Evolutionary conservation across 2,797 vertebrate genomes (phyloP).

Genomic region (Australoheros facetus): DNA sequence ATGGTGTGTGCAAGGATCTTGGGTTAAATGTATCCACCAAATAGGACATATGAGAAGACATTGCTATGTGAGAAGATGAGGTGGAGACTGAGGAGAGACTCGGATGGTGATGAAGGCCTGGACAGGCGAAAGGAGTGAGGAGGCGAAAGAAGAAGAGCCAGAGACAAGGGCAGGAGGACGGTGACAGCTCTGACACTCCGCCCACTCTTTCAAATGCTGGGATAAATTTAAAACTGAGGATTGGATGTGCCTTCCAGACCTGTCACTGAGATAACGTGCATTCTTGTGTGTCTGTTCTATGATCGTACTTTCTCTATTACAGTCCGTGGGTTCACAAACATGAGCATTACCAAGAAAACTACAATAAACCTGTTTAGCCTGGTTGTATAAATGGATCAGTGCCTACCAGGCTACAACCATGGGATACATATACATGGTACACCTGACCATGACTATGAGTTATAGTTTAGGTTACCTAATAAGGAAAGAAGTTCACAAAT

Average conservation of each 20-base stretch:
- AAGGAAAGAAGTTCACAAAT: neutral
- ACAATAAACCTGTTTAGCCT: neutral
- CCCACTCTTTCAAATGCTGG: constrained; percentile 30
- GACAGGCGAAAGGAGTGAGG: constrained; percentile 36
- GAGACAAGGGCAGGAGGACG: constrained; percentile 33
- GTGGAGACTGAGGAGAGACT: constrained; percentile 40
- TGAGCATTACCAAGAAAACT: neutral
- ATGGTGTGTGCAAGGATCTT: neutral
- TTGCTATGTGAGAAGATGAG: constrained; percentile 23
- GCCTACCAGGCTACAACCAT: neutral
- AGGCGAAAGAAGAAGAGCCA: constrained; percentile 27
- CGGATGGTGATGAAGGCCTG: constrained; percentile 41
- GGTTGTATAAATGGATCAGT: neutral
- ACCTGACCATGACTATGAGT: neutral
- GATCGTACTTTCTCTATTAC: neutral
- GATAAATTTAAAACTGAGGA: constrained; percentile 70
- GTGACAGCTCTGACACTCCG: constrained; percentile 66
- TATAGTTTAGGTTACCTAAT: neutral
- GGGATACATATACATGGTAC: neutral
- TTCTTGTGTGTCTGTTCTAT: constrained; percentile 17
- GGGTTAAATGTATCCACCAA: constrained; percentile 44
- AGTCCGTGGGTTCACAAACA: neutral
- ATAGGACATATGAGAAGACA: constrained; percentile 26
- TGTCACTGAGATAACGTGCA: constrained; percentile 12
- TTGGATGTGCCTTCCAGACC: constrained; percentile 38